Evolutionary conservation across 2,797 vertebrate species (phyloP).

Genomic region (Arnoldichthys spilopterus): DNA sequence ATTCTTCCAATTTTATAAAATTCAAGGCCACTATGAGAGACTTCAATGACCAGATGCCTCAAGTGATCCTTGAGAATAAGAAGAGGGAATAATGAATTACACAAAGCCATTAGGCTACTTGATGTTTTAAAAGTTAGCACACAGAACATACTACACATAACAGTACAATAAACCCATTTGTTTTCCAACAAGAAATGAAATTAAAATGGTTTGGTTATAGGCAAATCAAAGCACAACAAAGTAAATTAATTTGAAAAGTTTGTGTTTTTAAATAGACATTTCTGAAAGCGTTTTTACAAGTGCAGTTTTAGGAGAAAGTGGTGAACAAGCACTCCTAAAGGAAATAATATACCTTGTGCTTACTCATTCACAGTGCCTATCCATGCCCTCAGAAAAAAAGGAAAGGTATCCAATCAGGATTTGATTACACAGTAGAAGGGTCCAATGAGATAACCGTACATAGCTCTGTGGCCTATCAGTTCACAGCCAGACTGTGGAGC

Average conservation of each 20-base stretch:
- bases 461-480: constrained; percentile 48
- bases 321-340: constrained; percentile 30
- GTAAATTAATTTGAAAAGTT: constrained; percentile 46
- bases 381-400: background rate
- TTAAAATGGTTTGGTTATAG: background rate
- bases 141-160: background rate
- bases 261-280: constrained; percentile 49
- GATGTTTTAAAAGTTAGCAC: background rate
- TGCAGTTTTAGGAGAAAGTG: constrained; percentile 23
- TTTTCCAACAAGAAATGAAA: too few relatives aligned
- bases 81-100: background rate
- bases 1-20: background rate
- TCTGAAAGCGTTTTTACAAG: constrained; percentile 46
- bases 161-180: background rate
- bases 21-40: background rate
- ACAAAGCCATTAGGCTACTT: background rate
- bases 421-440: constrained; percentile 55
- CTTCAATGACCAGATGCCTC: background rate
- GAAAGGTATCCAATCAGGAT: constrained; percentile 30
- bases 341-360: constrained; percentile 25
- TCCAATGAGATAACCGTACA: constrained; percentile 49
- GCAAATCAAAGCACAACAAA: constrained; percentile 4
- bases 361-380: constrained; percentile 33
- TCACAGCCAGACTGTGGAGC: constrained; percentile 58
- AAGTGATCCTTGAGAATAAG: background rate